Conservation (phyloP, 2,888 invertebrate species). For the Diplolepis rosae region DNA sequence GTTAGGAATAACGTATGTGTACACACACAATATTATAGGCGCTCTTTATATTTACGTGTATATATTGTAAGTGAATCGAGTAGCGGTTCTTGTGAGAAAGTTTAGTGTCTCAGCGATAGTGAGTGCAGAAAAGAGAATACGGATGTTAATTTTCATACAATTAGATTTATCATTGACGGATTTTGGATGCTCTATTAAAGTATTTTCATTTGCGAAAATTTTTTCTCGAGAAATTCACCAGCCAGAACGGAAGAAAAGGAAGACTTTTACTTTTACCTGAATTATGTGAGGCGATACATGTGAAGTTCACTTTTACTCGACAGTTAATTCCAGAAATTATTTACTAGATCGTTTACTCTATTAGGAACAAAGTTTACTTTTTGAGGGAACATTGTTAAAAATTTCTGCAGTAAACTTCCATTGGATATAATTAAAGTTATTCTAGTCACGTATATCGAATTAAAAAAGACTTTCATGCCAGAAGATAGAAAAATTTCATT, state of each 20-base stretch:
- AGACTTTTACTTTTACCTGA: slow-evolving; percentile 25
- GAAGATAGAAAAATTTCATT: too few relatives aligned
- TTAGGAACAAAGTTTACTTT: too few relatives aligned
- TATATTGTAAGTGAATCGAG: background rate
- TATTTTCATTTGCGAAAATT: background rate
- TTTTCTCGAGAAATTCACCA: background rate
- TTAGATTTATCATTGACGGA: background rate
- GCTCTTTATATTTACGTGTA: slow-evolving; percentile 1
- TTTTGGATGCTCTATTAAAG: background rate
- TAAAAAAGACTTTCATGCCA: too few relatives aligned
- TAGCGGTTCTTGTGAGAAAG: slow-evolving; percentile 24
- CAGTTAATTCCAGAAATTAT: background rate
- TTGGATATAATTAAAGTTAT: too few relatives aligned
- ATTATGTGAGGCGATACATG: slow-evolving; percentile 14
- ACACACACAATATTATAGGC: background rate
- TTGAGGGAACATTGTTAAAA: too few relatives aligned
- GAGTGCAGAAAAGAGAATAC: background rate
- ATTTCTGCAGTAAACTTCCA: too few relatives aligned
- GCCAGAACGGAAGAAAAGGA: background rate
- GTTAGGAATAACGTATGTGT: slow-evolving; percentile 19
- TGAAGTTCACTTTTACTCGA: slow-evolving; percentile 30
- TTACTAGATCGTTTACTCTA: too few relatives aligned
- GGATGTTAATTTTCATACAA: background rate
- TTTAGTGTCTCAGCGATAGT: slow-evolving; percentile 9
- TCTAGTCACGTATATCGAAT: too few relatives aligned